These are phyloP conservation scores for Pemphredon lugubris DNA, from an alignment of 2,888 invertebrate genomes.

Conservation along the genomic window DNA sequence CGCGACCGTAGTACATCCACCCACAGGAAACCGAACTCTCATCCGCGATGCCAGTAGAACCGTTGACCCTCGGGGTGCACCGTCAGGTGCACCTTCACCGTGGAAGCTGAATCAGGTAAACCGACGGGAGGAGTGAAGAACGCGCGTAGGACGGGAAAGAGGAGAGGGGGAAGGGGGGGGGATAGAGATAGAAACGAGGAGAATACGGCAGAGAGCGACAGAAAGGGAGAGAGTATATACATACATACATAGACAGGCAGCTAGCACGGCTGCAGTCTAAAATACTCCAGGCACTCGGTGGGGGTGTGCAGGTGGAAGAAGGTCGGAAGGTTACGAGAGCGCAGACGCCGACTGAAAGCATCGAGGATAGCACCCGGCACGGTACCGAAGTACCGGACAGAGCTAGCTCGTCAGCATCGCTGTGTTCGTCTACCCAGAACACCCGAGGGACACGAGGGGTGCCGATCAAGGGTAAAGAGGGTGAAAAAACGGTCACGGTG, in stretches of 20 bases:
- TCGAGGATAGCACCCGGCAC: slow-evolving; percentile 75
- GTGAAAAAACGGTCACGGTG: slow-evolving; percentile 1
- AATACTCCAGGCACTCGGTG: slow-evolving; percentile 43
- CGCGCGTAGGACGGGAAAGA: no score
- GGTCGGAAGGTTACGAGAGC: slow-evolving; percentile 69
- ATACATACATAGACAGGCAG: slow-evolving; percentile 39
- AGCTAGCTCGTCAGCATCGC: slow-evolving; percentile 75
- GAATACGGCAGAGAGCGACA: neutral
- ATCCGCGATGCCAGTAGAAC: slow-evolving; percentile 21
- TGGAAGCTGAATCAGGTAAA: slow-evolving; percentile 24
- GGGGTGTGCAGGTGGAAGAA: slow-evolving; percentile 62
- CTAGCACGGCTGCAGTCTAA: slow-evolving; percentile 46
- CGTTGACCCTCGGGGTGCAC: slow-evolving; percentile 37
- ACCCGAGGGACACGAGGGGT: neutral
- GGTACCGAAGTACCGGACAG: slow-evolving; percentile 78
- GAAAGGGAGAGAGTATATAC: neutral
- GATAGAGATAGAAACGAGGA: slow-evolving; percentile 10
- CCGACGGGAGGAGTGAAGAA: no score
- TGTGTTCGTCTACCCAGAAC: slow-evolving; percentile 51
- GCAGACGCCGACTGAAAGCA: slow-evolving; percentile 74
- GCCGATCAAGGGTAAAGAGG: neutral
- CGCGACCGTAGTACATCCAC: neutral
- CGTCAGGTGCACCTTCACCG: slow-evolving; percentile 20
- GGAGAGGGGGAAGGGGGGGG: neutral
- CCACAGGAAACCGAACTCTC: slow-evolving; percentile 3